Conservation (phyloP, 2,113 vertebrate genomes). For the Mesocricetus auratus region DNA sequence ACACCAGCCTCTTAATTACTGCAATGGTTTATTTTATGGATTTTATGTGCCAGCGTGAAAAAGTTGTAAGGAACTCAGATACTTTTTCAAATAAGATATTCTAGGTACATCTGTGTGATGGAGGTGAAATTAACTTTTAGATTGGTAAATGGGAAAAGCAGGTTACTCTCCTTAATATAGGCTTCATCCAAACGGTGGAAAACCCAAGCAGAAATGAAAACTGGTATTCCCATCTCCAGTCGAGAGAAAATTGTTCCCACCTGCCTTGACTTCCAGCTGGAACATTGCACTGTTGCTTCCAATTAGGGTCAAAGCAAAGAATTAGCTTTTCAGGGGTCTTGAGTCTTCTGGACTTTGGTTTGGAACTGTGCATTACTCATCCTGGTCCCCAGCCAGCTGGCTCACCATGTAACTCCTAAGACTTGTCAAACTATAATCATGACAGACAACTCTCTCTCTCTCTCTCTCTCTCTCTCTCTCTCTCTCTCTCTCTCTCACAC, state of each 20-base stretch:
- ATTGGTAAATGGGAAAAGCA: background rate
- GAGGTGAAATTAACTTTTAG: background rate
- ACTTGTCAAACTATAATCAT: background rate
- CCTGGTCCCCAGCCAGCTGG: background rate
- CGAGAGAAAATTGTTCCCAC: background rate
- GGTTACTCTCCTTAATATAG: background rate
- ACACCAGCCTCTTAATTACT: constrained; percentile 21
- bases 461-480: background rate
- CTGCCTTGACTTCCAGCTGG: background rate
- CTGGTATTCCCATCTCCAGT: background rate
- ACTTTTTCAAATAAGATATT: background rate
- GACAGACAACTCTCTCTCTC: background rate
- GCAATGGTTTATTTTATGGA: background rate
- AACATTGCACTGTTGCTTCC: background rate
- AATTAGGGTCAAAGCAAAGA: background rate
- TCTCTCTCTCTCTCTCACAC: background rate
- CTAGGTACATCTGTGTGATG: background rate
- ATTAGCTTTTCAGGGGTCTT: background rate
- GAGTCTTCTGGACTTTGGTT: background rate
- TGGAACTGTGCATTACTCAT: background rate
- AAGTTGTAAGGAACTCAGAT: background rate
- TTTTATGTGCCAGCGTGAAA: background rate
- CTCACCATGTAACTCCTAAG: background rate
- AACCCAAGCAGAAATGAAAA: background rate
- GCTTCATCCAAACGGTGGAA: background rate